These are phyloP conservation scores for Gastrophysa polygoni DNA, from an alignment of 2,888 invertebrate species.

Conservation along the genomic window DNA sequence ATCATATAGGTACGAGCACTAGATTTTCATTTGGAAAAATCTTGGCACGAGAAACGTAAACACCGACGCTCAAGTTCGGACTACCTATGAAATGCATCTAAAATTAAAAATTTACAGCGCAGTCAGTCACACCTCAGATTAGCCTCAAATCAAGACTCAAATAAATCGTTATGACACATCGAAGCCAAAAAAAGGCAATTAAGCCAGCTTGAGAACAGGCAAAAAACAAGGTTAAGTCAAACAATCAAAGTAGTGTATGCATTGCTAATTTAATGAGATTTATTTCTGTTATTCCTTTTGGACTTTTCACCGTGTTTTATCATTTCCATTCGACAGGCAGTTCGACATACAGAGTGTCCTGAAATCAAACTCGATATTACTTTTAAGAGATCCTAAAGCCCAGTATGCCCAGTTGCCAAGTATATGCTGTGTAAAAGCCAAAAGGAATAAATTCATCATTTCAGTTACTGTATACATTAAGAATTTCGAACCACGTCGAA, in stretches of 20 bases:
- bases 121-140: background rate
- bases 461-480: no score
- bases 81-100: background rate
- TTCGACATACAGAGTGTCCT: background rate
- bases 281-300: background rate
- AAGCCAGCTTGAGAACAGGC: constrained; percentile 2
- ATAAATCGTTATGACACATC: no score
- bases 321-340: background rate
- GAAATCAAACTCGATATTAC: background rate
- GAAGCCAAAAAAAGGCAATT: background rate
- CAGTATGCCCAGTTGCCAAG: no score
- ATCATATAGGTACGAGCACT: no score
- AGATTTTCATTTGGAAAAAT: constrained; percentile 1
- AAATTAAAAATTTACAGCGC: background rate
- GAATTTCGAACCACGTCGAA: no score
- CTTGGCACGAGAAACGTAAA: constrained; percentile 9
- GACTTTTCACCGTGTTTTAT: background rate
- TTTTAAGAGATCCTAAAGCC: no score
- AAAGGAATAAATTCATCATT: no score
- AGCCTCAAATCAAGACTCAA: no score
- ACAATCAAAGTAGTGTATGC: constrained; percentile 1
- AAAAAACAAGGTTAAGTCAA: constrained; percentile 7
- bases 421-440: no score
- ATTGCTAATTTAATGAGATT: background rate
- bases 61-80: background rate